phyloP scores from a whole-genome alignment of 2,113 vertebrate species.

The Tonatia bakeri region DNA sequence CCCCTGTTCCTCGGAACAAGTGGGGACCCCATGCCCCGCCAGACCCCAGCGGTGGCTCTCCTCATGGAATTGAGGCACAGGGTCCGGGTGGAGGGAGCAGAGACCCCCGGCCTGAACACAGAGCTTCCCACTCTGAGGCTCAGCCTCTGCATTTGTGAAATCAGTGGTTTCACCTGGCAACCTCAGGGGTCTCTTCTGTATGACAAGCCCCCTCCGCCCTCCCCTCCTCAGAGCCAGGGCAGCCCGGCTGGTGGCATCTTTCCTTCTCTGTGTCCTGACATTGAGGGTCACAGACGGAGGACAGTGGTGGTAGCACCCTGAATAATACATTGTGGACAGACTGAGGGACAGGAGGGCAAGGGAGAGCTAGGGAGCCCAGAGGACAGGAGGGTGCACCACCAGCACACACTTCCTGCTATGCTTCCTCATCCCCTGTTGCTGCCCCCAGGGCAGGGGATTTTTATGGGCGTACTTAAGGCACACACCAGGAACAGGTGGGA shows the following conservation, averaged over 20 bases:
- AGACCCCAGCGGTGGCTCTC: not conserved
- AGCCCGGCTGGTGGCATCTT: not conserved
- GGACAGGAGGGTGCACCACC: not conserved
- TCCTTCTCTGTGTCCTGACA: not conserved
- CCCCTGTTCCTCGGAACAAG: not conserved
- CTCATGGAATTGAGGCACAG: not conserved
- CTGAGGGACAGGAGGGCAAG: not conserved
- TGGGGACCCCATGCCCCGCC: rapidly evolving
- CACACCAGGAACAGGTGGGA: not conserved
- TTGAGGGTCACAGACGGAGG: not conserved
- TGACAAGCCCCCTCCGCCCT: not conserved
- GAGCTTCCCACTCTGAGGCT: not conserved
- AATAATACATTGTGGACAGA: not conserved
- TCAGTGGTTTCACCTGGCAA: not conserved
- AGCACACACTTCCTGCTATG: not conserved
- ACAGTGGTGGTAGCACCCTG: rapidly evolving
- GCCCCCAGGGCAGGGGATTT: not conserved
- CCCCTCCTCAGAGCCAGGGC: not conserved
- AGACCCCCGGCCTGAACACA: too few relatives aligned
- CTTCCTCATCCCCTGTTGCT: too few relatives aligned
- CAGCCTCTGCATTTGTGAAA: not conserved
- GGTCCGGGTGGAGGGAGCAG: not conserved
- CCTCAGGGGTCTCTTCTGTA: not conserved
- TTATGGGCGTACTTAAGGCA: not conserved
- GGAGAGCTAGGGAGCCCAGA: not conserved